Percentiles rank a stretch among this genome's conserved stretches.
Conservation (phyloP, 2,888 invertebrate genomes). For the Hanleya hanleyi region DNA sequence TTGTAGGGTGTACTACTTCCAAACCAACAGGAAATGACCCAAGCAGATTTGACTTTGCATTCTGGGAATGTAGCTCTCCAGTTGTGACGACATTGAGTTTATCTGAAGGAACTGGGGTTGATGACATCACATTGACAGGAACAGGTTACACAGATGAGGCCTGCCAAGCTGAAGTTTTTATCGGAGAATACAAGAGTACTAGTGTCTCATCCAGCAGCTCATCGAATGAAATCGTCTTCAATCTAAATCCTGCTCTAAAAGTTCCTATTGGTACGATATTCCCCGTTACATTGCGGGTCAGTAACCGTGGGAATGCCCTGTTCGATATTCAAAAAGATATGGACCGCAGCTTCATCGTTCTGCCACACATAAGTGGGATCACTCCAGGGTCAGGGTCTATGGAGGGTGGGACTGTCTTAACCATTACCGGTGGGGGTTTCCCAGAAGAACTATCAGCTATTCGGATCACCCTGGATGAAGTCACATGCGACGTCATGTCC, state of each 20-base stretch:
- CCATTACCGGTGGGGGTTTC: neutral
- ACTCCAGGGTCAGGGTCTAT: neutral
- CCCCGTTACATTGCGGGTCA: neutral
- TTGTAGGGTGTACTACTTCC: neutral
- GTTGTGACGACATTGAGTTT: neutral
- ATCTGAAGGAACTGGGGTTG: constrained; percentile 27
- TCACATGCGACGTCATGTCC: neutral
- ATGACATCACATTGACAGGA: constrained; percentile 27
- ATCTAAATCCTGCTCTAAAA: neutral
- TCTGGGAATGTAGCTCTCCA: neutral
- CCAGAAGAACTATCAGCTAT: neutral
- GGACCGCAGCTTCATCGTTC: neutral
- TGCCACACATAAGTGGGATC: neutral
- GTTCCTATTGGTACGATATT: neutral
- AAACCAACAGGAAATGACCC: neutral
- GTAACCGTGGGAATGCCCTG: neutral
- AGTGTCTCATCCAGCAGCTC: neutral
- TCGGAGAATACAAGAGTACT: neutral
- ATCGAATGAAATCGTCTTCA: neutral
- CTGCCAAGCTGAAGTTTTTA: constrained; percentile 10
- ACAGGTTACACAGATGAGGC: constrained; percentile 19
- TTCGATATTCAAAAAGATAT: neutral
- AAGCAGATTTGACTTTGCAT: neutral
- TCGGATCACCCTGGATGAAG: neutral
- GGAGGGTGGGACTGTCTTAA: neutral